phyloP scores from a whole-genome alignment of 1,140 invertebrate species.

The Cherax destructor region DNA sequence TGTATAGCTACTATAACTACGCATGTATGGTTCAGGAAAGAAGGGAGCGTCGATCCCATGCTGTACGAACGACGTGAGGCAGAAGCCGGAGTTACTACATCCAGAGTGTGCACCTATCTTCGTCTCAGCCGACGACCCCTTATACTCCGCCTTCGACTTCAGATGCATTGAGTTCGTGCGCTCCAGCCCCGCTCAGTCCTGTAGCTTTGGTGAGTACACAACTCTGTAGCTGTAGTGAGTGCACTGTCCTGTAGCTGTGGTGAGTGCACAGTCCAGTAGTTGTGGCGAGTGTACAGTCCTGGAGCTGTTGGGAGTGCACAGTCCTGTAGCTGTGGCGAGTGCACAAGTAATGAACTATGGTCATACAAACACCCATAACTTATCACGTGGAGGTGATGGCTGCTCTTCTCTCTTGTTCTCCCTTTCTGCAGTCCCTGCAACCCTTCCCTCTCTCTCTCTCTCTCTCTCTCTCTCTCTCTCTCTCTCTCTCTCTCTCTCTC shows the following conservation, averaged over 20 bases:
- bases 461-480: too few species aligned
- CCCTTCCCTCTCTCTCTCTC: too few species aligned
- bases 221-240: background rate
- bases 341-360: too few species aligned
- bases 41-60: background rate
- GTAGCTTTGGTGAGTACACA: constrained; percentile 43
- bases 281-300: background rate
- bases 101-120: constrained; percentile 88
- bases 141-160: constrained; percentile 78
- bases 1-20: too few species aligned
- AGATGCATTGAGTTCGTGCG: constrained; percentile 88
- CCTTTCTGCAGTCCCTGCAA: too few species aligned
- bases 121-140: constrained; percentile 83
- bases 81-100: constrained; percentile 75
- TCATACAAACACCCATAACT: too few species aligned
- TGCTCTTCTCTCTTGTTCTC: too few species aligned
- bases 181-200: constrained; percentile 78
- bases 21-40: background rate
- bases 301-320: background rate
- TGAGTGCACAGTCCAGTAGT: too few species aligned
- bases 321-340: too few species aligned
- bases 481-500: background rate
- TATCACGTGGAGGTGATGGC: too few species aligned
- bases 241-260: too few species aligned
- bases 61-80: background rate